phyloP scores from a whole-genome alignment of 2,888 invertebrate genomes.

The Copidosoma aretas region DNA sequence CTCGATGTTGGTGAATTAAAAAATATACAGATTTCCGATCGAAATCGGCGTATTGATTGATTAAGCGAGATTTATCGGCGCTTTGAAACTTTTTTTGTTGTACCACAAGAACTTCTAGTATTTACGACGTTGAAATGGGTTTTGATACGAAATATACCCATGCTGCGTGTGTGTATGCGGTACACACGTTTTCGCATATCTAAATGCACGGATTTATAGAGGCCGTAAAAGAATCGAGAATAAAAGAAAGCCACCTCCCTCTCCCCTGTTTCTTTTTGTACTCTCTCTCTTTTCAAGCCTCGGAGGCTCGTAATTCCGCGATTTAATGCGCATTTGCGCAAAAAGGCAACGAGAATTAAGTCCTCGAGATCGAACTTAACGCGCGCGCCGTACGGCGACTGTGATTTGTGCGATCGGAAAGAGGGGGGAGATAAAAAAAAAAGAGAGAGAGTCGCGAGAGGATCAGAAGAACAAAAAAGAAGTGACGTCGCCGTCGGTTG shows the following conservation, averaged over 20 bases:
- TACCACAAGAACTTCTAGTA: no score
- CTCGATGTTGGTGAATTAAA: no score
- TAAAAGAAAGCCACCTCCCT: slow-evolving; percentile 6
- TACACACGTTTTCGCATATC: slow-evolving; percentile 21
- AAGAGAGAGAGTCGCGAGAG: slow-evolving; percentile 7
- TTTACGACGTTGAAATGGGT: no score
- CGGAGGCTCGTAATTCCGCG: slow-evolving; percentile 27
- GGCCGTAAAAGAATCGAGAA: slow-evolving; percentile 25
- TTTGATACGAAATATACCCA: no score
- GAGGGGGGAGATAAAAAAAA: slow-evolving; percentile 13
- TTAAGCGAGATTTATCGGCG: no score
- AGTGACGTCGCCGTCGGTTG: slow-evolving; percentile 1
- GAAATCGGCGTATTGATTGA: no score
- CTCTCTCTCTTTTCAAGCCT: slow-evolving; percentile 8
- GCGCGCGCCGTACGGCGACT: slow-evolving; percentile 3
- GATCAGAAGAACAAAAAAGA: slow-evolving; percentile 27
- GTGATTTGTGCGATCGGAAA: slow-evolving; percentile 34
- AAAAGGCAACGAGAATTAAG: slow-evolving; percentile 11
- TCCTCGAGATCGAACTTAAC: slow-evolving; percentile 26
- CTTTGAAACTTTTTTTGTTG: no score
- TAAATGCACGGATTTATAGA: slow-evolving; percentile 31
- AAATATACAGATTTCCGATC: no score
- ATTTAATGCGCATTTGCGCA: slow-evolving; percentile 27
- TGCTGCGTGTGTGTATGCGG: background rate
- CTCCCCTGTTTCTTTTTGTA: background rate